Evolutionary conservation across 2,888 invertebrate species (phyloP), one percentile per base, ranked within the genome.

Genomic region (Melieria omissa): DNA sequence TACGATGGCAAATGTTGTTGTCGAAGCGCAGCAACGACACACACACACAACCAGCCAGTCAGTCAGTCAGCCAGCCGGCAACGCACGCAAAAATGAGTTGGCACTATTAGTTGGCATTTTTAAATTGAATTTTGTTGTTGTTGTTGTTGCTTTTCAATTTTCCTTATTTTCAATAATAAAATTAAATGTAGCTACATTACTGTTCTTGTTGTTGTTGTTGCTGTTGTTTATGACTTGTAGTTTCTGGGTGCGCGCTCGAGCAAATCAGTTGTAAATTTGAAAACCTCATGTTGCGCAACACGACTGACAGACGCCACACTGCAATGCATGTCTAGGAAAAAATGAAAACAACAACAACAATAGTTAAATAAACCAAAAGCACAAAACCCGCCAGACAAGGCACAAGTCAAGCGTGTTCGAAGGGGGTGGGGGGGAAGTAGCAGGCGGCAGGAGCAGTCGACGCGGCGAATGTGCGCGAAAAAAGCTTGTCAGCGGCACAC

Each of bases 51-150:
- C n/a, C n/a, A n/a, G n/a, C n/a, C n/a, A n/a, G n/a, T n/a, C n/a
- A n/a, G 29, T 29, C 29, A 29, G 29, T 29, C 29, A 29, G 29
- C 29, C 29, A 29, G 29, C 29, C 29, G 29, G 29, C 29, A 29
- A 29, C 29, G 29, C 29, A 29, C 29, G 29, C 29, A 29, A 29
- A 29, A 29, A 29, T 67, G 67, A 67, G 67, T 61, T 52, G 60
- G 60, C 67, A 44, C 52, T 67, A 58, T 60, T 61, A 57, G 60
- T 61, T 49, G 60, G 61, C 49, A 61, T 45, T 46, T 67, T 60
- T 16, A 52, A 67, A 67, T 67, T 67, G 60, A 67, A 67, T 67
- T 29, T 67, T 61, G 60, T 61, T 67, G 67, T n/a, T 61, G 14
- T 42, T 44, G 46, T 29, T 29, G 29, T 29, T 29, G 29, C 29